These are phyloP conservation scores for Apodemus sylvaticus DNA, from an alignment of 2,113 vertebrate species.

Conservation along the genomic window DNA sequence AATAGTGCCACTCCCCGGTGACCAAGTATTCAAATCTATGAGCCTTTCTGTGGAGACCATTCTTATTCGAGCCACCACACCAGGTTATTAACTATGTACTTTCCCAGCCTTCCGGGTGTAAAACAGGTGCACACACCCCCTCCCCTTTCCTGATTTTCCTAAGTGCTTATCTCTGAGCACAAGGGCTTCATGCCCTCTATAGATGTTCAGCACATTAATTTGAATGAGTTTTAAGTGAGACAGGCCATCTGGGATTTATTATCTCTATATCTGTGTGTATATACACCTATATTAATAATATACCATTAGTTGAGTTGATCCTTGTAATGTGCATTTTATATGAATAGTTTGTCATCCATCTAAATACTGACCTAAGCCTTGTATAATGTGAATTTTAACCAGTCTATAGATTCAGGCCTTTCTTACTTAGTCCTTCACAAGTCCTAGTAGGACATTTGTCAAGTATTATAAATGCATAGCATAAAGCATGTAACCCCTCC, in stretches of 20 bases:
- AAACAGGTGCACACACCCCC: not conserved
- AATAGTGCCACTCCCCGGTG: not conserved
- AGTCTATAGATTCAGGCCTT: slow-evolving; percentile 5
- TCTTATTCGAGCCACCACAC: not conserved
- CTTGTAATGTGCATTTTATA: slow-evolving; percentile 30
- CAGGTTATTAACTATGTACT: not conserved
- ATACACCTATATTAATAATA: not conserved
- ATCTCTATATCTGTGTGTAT: not conserved
- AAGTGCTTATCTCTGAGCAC: not conserved
- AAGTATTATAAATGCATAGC: not conserved
- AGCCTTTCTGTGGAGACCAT: not conserved
- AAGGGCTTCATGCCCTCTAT: not conserved
- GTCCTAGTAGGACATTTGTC: slow-evolving; percentile 17
- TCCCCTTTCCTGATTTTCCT: not conserved
- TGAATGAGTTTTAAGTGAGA: slow-evolving; percentile 44
- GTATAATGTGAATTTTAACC: slow-evolving; percentile 42
- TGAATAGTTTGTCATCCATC: slow-evolving; percentile 30
- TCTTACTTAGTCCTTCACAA: slow-evolving; percentile 36
- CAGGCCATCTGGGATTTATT: slow-evolving; percentile 32
- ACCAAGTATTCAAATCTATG: not conserved
- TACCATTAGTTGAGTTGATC: slow-evolving; percentile 23
- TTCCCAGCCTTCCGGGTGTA: not conserved
- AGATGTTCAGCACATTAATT: not conserved
- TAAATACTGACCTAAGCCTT: slow-evolving; percentile 35
- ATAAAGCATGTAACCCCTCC: not conserved